A percentile compares a stretch with the other conserved stretches of the same genome.
These are phyloP conservation scores for Lepidurus apus DNA, from an alignment of 1,140 invertebrate species.

Conservation along the genomic window DNA sequence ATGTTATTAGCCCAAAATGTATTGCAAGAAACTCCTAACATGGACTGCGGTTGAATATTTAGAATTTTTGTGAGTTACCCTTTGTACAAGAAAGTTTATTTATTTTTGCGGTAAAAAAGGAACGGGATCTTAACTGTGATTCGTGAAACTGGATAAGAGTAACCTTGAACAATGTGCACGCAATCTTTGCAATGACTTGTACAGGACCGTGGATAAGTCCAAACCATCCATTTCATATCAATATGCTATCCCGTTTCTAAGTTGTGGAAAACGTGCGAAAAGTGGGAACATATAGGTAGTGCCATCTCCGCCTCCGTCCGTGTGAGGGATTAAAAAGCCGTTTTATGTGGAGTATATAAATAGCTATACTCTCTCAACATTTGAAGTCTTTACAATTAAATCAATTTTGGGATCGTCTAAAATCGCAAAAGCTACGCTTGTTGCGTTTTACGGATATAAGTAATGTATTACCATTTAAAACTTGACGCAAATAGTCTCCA, in stretches of 20 bases:
- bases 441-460: neutral
- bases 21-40: neutral
- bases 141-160: neutral
- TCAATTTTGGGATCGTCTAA: too few relatives aligned
- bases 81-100: too few relatives aligned
- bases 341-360: neutral
- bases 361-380: neutral
- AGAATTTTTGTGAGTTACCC: neutral
- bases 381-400: too few relatives aligned
- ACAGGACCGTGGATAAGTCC: too few relatives aligned
- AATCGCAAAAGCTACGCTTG: neutral
- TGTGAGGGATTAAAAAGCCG: neutral
- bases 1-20: neutral
- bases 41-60: neutral
- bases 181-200: too few relatives aligned
- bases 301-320: neutral
- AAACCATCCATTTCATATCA: too few relatives aligned
- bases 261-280: neutral
- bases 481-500: neutral
- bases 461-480: slow-evolving; percentile 22
- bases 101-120: too few relatives aligned
- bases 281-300: slow-evolving; percentile 9
- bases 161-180: neutral
- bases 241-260: too few relatives aligned
- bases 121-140: neutral